Percentiles rank a stretch among this genome's conserved stretches.
Evolutionary conservation across 2,888 invertebrate species (phyloP).

Genomic region (Schrankia costaestrigalis): DNA sequence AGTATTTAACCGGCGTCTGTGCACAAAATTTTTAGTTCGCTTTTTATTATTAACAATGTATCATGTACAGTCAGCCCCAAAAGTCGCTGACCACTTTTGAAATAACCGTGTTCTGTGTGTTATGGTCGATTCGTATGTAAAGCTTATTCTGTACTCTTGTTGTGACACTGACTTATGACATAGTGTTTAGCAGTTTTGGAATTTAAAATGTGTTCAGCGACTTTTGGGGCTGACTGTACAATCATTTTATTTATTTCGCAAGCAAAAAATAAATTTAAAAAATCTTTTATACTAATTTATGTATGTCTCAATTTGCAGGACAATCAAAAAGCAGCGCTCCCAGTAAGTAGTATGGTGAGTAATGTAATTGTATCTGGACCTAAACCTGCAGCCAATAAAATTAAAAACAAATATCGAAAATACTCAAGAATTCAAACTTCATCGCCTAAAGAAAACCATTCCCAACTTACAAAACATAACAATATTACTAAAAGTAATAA

Average conservation of each 20-base stretch:
- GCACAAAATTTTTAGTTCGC: conserved; percentile 29
- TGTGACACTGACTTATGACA: too few relatives aligned
- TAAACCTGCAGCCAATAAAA: conserved; percentile 31
- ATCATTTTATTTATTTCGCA: too few relatives aligned
- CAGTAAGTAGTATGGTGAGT: conserved; percentile 46
- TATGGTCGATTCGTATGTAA: too few relatives aligned
- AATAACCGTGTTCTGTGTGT: too few relatives aligned
- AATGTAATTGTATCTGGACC: conserved; percentile 36
- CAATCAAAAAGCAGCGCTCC: conserved; percentile 36
- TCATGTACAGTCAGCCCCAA: too few relatives aligned
- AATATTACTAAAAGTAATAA: conserved; percentile 31
- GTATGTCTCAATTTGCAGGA: conserved; percentile 21
- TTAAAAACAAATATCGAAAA: conserved; percentile 14
- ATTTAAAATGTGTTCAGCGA: too few relatives aligned
- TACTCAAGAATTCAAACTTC: conserved; percentile 25
- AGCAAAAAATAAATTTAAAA: too few relatives aligned
- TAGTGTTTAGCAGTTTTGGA: too few relatives aligned
- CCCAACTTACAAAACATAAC: conserved; percentile 25
- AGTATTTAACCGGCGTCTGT: conserved; percentile 18
- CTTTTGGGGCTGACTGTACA: too few relatives aligned
- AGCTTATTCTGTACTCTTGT: too few relatives aligned
- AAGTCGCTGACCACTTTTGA: too few relatives aligned
- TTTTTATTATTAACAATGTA: conserved; percentile 14
- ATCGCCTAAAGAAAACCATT: conserved; percentile 30
- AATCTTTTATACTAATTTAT: too few relatives aligned